Evolutionary conservation across 2,113 vertebrate genomes (phyloP).

Genomic region (Entosphenus tridentatus): DNA sequence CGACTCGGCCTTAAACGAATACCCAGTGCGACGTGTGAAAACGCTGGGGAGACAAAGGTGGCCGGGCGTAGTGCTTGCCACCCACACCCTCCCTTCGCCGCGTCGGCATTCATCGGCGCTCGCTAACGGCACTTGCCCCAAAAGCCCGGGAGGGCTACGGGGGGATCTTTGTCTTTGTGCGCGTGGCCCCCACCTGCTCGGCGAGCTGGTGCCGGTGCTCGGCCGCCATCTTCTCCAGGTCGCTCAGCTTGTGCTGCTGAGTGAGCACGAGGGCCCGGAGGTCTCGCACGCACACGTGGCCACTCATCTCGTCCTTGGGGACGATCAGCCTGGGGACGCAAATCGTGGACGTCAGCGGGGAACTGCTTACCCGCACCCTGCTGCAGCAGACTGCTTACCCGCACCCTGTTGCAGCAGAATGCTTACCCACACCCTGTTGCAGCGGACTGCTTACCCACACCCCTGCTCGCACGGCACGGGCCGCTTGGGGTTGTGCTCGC

Average conservation of each 20-base stretch:
- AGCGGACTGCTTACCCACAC: conserved; percentile 35
- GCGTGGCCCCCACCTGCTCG: conserved; percentile 43
- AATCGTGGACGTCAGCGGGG: no score
- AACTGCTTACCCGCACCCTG: no score
- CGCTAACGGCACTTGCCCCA: no score
- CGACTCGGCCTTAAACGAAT: no score
- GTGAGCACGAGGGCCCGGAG: conserved; percentile 63
- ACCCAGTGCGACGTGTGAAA: no score
- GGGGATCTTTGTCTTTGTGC: no score
- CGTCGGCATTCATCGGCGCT: background rate
- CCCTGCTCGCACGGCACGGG: conserved; percentile 85
- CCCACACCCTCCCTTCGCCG: conserved; percentile 6
- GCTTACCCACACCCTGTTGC: conserved; percentile 11
- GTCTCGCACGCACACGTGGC: conserved; percentile 89
- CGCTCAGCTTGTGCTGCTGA: conserved; percentile 67
- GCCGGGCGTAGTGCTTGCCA: background rate
- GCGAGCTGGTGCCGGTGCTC: conserved; percentile 89
- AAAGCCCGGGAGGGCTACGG: no score
- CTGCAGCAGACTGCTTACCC: no score
- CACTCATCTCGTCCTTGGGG: conserved; percentile 84
- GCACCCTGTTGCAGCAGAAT: no score
- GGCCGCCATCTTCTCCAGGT: conserved; percentile 64
- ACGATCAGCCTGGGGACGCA: conserved; percentile 47
- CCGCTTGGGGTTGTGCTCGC: conserved; percentile 89
- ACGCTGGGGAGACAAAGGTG: no score